Base-by-base conservation (phyloP, 2,797 vertebrate species). In the Antrozous pallidus region DNA sequence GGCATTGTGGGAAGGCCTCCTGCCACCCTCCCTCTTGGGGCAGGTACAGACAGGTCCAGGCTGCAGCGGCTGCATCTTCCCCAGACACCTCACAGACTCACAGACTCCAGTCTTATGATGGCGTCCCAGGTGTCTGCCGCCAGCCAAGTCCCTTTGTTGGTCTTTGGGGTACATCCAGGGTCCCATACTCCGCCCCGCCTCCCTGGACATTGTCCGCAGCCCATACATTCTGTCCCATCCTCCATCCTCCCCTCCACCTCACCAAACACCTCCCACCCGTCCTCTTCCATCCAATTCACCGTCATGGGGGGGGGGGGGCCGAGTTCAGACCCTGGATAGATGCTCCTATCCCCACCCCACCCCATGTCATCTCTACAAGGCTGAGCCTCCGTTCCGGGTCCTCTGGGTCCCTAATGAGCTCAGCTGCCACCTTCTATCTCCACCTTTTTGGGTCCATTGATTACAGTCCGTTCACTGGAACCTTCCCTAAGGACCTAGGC, bases 11-110 rank as follows among this genome's bases (percentile, higher is more conserved):
- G 95, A 97, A 80, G 74, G 70, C 82, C 17, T 70, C 75, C 94
- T 40, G 51, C 73, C 45, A 45, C 85, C 79, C 93, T 93, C 90
- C 90, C 75, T 92, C 90, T 80, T 38, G 22, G 78, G 96, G 90
- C 97, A 97, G 95, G 97, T 97, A 93, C 38, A 70, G 80, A 88
- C 96, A 97, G 88, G 95, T 96, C 79, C 78, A 47, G 84, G 73
- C 94, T 67, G 28, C 31, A 71, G 78, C 82, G 92, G 96, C 81
- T 79, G 69, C 87, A 45, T 79, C 93, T 88, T 94, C 90, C 87
- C 88, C 74, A 93, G 94, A 91, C 65, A 74, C 80, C 80, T 84
- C 3, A 0, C 63, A 87, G 84, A 91, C 80, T 91, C 58, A 26
- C 85, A 95, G 93, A 71, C 94, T 96, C 88, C 88, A 65, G 54